phyloP scores from a whole-genome alignment of 2,113 vertebrate genomes.

The Tachysurus vachellii region DNA sequence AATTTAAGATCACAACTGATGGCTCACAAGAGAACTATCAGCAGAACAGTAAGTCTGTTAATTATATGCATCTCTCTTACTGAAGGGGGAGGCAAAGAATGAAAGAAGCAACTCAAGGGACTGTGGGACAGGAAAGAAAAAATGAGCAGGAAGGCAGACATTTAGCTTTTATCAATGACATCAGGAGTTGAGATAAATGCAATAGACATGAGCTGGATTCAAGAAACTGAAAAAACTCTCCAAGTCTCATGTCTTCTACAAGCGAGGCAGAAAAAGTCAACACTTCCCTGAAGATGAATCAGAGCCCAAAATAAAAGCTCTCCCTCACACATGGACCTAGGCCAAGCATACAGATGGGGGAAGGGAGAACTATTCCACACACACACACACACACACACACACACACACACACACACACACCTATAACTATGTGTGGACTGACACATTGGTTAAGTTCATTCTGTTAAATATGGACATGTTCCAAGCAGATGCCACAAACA shows the following conservation, averaged over 20 bases:
- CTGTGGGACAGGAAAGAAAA: not conserved
- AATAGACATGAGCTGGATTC: not conserved
- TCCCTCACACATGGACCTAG: slow-evolving; percentile 66
- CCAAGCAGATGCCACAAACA: not conserved
- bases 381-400: slow-evolving; percentile 50
- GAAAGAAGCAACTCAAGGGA: not conserved
- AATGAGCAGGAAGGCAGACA: not conserved
- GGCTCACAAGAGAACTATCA: not conserved
- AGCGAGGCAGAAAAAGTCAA: slow-evolving; percentile 66
- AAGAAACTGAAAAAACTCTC: slow-evolving; percentile 36
- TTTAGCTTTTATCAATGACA: not conserved
- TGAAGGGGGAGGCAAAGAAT: not conserved
- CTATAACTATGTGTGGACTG: slow-evolving; percentile 21
- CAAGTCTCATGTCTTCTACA: slow-evolving; percentile 20
- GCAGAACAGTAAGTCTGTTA: not conserved
- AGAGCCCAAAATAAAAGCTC: slow-evolving; percentile 73
- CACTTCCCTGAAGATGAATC: slow-evolving; percentile 59
- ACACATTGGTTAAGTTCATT: not conserved
- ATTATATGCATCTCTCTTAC: not conserved
- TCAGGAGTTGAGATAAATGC: not conserved
- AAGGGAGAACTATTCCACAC: slow-evolving; percentile 54
- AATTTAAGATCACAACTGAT: not conserved
- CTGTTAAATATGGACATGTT: slow-evolving; percentile 23
- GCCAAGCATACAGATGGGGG: slow-evolving; percentile 61
- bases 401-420: not conserved